Evolutionary conservation across 2,888 invertebrate genomes (phyloP).

Genomic region (Eupithecia abbreviata): DNA sequence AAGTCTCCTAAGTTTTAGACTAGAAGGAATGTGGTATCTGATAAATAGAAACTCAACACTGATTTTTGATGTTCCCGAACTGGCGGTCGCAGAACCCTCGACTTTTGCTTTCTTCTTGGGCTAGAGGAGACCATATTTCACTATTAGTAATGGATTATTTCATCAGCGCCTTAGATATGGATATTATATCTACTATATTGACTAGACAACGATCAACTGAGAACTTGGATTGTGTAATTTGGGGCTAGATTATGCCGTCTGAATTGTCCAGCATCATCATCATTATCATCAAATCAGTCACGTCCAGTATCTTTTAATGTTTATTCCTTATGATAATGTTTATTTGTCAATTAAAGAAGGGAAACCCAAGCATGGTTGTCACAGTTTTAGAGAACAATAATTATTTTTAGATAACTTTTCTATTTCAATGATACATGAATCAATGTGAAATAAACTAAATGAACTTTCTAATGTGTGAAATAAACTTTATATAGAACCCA

Average conservation of each 20-base stretch:
- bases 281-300: too few relatives aligned
- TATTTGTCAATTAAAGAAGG: background rate
- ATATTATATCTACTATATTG: background rate
- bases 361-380: slow-evolving; percentile 7
- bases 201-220: background rate
- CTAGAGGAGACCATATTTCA: slow-evolving; percentile 61
- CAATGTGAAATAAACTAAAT: background rate
- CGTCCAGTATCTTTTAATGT: background rate
- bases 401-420: background rate
- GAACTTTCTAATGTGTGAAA: background rate
- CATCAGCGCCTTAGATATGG: background rate
- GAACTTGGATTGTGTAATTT: background rate
- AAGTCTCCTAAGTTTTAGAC: slow-evolving; percentile 8
- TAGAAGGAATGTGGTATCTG: slow-evolving; percentile 2
- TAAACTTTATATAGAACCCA: background rate
- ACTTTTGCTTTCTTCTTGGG: slow-evolving; percentile 76
- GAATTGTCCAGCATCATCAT: background rate
- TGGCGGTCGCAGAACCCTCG: slow-evolving; percentile 60
- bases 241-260: background rate
- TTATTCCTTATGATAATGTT: background rate
- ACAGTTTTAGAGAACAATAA: background rate
- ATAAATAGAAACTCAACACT: slow-evolving; percentile 68
- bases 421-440: background rate
- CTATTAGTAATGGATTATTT: slow-evolving; percentile 38
- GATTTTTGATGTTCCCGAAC: slow-evolving; percentile 65